phyloP scores from a whole-genome alignment of 2,797 vertebrate species.

The Micropoecilia bifurca region DNA sequence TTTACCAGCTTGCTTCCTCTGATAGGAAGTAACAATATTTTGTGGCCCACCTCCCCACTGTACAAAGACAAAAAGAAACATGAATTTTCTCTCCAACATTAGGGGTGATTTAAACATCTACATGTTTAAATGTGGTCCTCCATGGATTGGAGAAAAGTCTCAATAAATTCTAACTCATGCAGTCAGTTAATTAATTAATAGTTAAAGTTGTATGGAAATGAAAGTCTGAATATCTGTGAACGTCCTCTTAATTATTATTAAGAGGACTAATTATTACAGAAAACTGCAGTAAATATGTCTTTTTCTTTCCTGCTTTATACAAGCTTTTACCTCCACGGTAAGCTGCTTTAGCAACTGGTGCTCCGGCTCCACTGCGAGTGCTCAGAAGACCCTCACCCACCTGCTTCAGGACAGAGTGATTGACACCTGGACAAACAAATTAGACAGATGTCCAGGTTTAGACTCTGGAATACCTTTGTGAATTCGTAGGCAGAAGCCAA shows the following conservation, averaged over 20 bases:
- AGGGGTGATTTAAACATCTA: neutral
- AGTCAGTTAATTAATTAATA: neutral
- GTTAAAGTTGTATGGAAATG: neutral
- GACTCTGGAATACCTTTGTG: neutral
- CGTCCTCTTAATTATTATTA: no score
- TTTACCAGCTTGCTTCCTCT: no score
- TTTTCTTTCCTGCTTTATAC: neutral
- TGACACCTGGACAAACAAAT: constrained; percentile 81
- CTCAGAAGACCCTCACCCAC: constrained; percentile 88
- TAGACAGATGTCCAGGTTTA: constrained; percentile 3
- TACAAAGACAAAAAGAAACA: neutral
- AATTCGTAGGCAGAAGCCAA: neutral
- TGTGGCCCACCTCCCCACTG: no score
- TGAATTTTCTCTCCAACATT: neutral
- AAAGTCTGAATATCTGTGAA: neutral
- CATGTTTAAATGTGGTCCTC: neutral
- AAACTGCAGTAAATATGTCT: neutral
- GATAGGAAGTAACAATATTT: no score
- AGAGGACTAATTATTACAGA: neutral
- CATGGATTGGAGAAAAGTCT: neutral
- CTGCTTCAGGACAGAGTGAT: constrained; percentile 87
- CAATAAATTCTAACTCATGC: neutral
- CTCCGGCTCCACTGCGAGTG: constrained; percentile 81
- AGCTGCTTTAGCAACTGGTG: constrained; percentile 76
- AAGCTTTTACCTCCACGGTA: constrained; percentile 87